Evolutionary conservation across 1,140 invertebrate species (phyloP).

Genomic region (Hyposmocoma kahamanoa): DNA sequence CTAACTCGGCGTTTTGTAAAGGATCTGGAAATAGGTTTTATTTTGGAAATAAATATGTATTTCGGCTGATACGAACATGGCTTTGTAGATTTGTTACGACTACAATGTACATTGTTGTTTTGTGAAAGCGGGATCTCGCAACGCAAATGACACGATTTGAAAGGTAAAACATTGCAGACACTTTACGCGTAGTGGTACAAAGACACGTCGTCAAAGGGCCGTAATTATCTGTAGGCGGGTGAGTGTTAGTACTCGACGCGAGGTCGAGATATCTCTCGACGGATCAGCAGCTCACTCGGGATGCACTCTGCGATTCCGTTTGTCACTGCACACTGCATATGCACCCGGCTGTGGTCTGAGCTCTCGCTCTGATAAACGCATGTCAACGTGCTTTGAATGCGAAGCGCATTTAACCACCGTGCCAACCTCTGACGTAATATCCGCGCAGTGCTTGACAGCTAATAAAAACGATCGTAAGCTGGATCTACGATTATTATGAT

Average conservation of each 20-base stretch:
- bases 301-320: slow-evolving; percentile 68
- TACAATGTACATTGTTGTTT: not conserved
- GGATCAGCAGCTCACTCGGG: slow-evolving; percentile 66
- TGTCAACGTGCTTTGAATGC: slow-evolving; percentile 61
- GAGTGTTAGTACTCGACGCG: slow-evolving; percentile 59
- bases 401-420: slow-evolving; percentile 40
- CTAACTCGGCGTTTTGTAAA: slow-evolving; percentile 10
- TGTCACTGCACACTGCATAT: slow-evolving; percentile 40
- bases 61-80: not conserved
- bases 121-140: not conserved
- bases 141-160: slow-evolving; percentile 10
- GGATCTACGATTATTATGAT: too few relatives aligned
- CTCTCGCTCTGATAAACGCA: slow-evolving; percentile 63
- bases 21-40: not conserved
- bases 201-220: slow-evolving; percentile 54
- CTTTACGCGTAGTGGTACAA: slow-evolving; percentile 37
- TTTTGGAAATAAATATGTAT: not conserved
- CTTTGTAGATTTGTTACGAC: not conserved
- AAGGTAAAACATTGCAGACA: slow-evolving; percentile 32
- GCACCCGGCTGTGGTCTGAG: slow-evolving; percentile 49
- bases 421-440: slow-evolving; percentile 23
- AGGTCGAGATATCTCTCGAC: slow-evolving; percentile 66
- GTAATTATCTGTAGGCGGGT: slow-evolving; percentile 61
- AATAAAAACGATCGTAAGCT: too few relatives aligned
- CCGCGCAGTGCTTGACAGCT: too few relatives aligned